Base-by-base conservation (phyloP, 1,140 invertebrate genomes). In the Tetramorium alpestre region DNA sequence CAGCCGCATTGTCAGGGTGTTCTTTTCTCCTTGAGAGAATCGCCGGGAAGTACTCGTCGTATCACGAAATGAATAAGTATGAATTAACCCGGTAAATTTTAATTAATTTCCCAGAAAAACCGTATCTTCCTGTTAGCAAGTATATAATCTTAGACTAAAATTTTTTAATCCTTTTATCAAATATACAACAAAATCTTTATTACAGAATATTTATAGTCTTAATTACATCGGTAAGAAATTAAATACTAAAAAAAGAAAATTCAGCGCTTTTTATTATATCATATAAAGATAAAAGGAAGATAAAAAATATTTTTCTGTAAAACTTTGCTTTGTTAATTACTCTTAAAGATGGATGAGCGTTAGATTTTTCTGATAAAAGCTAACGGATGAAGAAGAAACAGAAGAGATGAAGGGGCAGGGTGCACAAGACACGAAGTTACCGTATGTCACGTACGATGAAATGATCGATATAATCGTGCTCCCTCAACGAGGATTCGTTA, bases 21-120 rank as follows among this genome's bases (percentile, higher is more conserved):
- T 81, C 81, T 89, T 89, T 86, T 84, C 70, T 25, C 38, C 88
- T 80, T 75, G 73, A 80, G 69, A 85, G 86, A 90, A 82, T 90
- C 54, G 51, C 77, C 69, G 56, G 25, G 81, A 90, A 85, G 70
- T 90, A 87, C 58, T 69, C 88, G 75, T 54, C 25, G 28, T 56
- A 58, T 78, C 76, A 49, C 7, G 60, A 78, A 78, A 60, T 47
- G 76, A 64, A 49, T 78, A 78, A 65, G 22, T 75, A 75, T 75
- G 33, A 75, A 58, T 76, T 76, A 41, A 76, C 22, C 13, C 3
- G 22, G 16, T n/a, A 76, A 25, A 60, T 13, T 28, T 60, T 76
- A 60, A 75, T 73, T 75, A 58, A 60, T 60, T 76, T 60, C 3
- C 16, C 6, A 3, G 25, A 22, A 25, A 38, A 76, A 76, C 3